Percentiles rank a stretch among this genome's conserved stretches.
phyloP scores from a whole-genome alignment of 2,113 vertebrate genomes.

The Glaucidium brasilianum region DNA sequence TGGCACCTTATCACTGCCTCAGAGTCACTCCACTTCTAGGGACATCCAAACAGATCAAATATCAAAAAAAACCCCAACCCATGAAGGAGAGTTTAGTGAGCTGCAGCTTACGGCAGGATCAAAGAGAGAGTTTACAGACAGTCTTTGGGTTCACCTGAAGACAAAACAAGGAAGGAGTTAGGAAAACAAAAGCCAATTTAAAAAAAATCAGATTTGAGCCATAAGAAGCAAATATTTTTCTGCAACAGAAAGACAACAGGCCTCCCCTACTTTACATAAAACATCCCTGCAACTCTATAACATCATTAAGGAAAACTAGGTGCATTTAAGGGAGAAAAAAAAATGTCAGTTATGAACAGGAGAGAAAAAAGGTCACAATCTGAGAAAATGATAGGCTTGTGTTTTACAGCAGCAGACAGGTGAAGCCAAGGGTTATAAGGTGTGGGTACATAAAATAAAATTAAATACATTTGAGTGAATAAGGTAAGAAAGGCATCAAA shows the following conservation, averaged over 20 bases:
- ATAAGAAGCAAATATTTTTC: background rate
- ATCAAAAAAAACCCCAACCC: conserved; percentile 33
- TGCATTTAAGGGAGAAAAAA: background rate
- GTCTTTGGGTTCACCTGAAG: background rate
- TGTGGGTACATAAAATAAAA: conserved; percentile 2
- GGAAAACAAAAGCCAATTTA: background rate
- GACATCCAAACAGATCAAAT: conserved; percentile 59
- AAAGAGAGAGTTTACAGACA: background rate
- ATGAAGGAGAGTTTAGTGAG: conserved; percentile 6
- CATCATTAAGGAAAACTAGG: background rate
- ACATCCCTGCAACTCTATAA: background rate
- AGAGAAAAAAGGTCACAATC: background rate
- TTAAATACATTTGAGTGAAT: background rate
- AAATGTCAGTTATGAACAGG: accelerated
- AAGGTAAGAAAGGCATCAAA: background rate
- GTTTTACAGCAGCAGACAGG: background rate
- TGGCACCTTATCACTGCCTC: conserved; percentile 23
- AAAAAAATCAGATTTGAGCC: background rate
- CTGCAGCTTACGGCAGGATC: conserved; percentile 29
- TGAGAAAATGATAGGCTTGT: background rate
- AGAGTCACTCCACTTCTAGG: conserved; percentile 32
- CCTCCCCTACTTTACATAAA: background rate
- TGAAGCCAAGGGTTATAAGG: background rate
- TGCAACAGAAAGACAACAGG: background rate
- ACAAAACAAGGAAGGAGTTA: background rate